Conservation (phyloP, 1,140 invertebrate species). For the Drosophila dunni region DNA sequence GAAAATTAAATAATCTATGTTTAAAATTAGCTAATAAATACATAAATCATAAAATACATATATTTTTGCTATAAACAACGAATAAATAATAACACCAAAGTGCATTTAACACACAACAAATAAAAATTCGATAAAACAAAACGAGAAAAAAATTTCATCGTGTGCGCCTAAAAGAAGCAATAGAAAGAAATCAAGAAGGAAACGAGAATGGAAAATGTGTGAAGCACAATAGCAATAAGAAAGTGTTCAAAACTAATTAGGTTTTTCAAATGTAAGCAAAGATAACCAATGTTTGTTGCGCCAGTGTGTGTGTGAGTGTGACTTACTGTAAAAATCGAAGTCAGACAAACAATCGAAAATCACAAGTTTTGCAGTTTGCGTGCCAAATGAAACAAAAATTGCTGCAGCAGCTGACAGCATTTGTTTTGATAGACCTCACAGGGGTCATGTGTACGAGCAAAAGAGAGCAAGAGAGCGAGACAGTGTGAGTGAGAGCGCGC, state of each 20-base stretch:
- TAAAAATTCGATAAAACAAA: slow-evolving; percentile 21
- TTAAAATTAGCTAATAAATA: slow-evolving; percentile 33
- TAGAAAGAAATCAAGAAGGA: slow-evolving; percentile 34
- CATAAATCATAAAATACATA: slow-evolving; percentile 42
- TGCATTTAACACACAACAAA: slow-evolving; percentile 62
- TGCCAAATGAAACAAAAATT: slow-evolving; percentile 54
- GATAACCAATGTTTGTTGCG: slow-evolving; percentile 66
- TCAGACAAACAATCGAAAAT: slow-evolving; percentile 68
- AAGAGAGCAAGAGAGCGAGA: background rate
- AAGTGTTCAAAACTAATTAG: slow-evolving; percentile 49
- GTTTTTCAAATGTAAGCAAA: slow-evolving; percentile 63
- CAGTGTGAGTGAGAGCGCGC: background rate
- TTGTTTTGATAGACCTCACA: slow-evolving; percentile 31
- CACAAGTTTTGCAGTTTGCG: slow-evolving; percentile 49
- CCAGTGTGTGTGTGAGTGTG: slow-evolving; percentile 20
- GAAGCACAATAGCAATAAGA: slow-evolving; percentile 25
- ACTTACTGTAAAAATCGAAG: slow-evolving; percentile 73
- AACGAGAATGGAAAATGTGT: background rate
- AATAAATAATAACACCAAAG: slow-evolving; percentile 64
- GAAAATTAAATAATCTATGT: slow-evolving; percentile 33
- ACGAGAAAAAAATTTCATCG: slow-evolving; percentile 1
- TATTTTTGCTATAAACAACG: slow-evolving; percentile 69
- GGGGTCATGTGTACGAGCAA: slow-evolving; percentile 1
- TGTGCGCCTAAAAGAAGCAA: slow-evolving; percentile 48
- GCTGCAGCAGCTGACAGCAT: slow-evolving; percentile 49